These are phyloP conservation scores for Gibbula magus DNA, from an alignment of 2,888 invertebrate genomes.

Conservation along the genomic window DNA sequence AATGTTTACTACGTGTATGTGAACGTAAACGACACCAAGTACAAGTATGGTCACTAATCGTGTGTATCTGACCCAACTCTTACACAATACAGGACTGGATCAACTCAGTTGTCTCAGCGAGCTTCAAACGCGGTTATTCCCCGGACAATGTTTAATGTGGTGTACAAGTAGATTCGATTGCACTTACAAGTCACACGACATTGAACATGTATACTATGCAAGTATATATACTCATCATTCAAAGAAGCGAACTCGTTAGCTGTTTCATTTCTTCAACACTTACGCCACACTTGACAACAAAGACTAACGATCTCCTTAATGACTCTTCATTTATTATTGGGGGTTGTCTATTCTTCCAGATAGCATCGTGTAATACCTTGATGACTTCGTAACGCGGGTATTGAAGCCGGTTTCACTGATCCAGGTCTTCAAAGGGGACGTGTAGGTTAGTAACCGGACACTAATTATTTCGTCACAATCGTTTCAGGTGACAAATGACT, in stretches of 20 bases:
- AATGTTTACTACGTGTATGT: too few relatives aligned
- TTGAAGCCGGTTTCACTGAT: background rate
- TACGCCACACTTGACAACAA: background rate
- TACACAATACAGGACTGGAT: too few relatives aligned
- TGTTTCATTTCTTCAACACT: background rate
- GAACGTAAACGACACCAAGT: too few relatives aligned
- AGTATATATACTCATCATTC: background rate
- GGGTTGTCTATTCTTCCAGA: too few relatives aligned
- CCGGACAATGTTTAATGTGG: background rate
- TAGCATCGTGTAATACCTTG: background rate
- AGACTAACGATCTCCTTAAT: background rate
- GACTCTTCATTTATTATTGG: too few relatives aligned
- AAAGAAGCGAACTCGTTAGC: background rate
- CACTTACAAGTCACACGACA: background rate
- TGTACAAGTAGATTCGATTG: background rate
- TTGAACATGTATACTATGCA: background rate
- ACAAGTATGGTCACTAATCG: too few relatives aligned
- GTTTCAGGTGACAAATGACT: background rate
- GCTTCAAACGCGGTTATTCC: background rate
- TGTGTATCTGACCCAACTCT: too few relatives aligned
- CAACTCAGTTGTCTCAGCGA: background rate
- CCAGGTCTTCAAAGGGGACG: background rate
- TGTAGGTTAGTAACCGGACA: background rate
- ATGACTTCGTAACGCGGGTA: background rate
- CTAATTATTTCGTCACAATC: slow-evolving; percentile 11